Evolutionary conservation across 2,797 vertebrate genomes (phyloP), one percentile per base, ranked within the genome.

Genomic region (Cyprinella venusta): DNA sequence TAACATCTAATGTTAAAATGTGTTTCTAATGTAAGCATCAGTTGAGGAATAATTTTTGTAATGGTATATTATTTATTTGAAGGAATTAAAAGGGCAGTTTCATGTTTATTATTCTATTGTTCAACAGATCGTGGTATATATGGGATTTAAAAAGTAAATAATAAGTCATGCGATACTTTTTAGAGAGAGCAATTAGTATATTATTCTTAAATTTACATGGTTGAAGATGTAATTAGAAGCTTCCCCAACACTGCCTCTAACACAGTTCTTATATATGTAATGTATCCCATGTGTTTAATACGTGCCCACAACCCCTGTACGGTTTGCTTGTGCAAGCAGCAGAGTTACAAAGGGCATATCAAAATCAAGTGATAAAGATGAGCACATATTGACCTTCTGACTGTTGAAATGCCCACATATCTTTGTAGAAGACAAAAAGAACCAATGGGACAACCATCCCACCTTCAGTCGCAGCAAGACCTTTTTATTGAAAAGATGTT

Each of bases 401-500:
- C 24, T 40, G 48, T 56, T 54, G 6, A 42, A 69, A 40, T 79
- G 33, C 30, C 16, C 21, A 79, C n/a, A 52, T 52, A 56, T 30
- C 30, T 36, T 45, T 4, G 61, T 78, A 36, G 63, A 68, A 48
- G 13, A 18, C 24, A 16, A 30, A 69, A 21, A 50, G 18, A 30
- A 42, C n/a, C 9, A 76, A 61, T 52, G 24, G 42, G 76, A 69
- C 6, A 5, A n/a, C 15, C 67, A 19, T 40, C 33, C 48, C 8
- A 69, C 2, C 7, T 61, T 80, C 6, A 36, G 30, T 50, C 13
- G n/a, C 52, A 38, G 72, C 12, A 40, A 76, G 26, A 48, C 50
- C 42, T 33, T 65, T 76, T 68, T 68, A 76, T 76, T 82, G 24
- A 56, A 56, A 82, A 67, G 8, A 82, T 81, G 33, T 33, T 81